phyloP scores from a whole-genome alignment of 2,113 vertebrate genomes.

The Sander vitreus region DNA sequence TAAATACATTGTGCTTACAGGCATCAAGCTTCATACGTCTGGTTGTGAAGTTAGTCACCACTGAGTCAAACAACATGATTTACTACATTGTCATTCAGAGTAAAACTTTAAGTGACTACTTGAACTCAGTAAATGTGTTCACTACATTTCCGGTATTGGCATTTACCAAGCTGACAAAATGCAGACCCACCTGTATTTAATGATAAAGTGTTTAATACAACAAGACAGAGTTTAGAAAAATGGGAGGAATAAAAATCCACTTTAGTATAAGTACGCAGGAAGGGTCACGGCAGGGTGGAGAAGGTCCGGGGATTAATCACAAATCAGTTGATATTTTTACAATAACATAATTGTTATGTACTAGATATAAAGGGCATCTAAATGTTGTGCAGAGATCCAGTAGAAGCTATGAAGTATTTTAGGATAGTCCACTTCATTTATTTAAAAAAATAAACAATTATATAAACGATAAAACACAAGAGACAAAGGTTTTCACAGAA shows the following conservation, averaged over 20 bases:
- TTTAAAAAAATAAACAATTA: neutral
- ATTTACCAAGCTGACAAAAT: slow-evolving; percentile 20
- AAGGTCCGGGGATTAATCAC: neutral
- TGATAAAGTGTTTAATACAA: slow-evolving; percentile 7
- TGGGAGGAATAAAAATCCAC: neutral
- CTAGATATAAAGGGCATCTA: neutral
- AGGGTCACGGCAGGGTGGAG: neutral
- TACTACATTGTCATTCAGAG: slow-evolving; percentile 24
- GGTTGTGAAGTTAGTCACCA: slow-evolving; percentile 13
- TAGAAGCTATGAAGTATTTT: neutral
- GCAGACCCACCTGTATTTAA: slow-evolving; percentile 12
- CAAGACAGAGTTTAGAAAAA: neutral
- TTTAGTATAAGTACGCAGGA: neutral
- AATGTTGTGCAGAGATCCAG: neutral
- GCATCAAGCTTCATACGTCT: slow-evolving; percentile 15
- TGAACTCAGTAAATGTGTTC: neutral
- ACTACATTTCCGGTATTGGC: neutral
- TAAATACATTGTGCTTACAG: slow-evolving; percentile 48
- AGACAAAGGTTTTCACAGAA: neutral
- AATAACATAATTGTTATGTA: neutral
- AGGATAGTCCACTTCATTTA: neutral
- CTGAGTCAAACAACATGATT: slow-evolving; percentile 23
- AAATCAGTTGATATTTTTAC: slow-evolving; percentile 12
- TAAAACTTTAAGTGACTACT: slow-evolving; percentile 16
- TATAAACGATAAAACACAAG: neutral